A percentile compares a stretch with the other conserved stretches of the same genome.
These are phyloP conservation scores for Girardia tigrina DNA, from an alignment of 2,888 invertebrate genomes.

Conservation along the genomic window DNA sequence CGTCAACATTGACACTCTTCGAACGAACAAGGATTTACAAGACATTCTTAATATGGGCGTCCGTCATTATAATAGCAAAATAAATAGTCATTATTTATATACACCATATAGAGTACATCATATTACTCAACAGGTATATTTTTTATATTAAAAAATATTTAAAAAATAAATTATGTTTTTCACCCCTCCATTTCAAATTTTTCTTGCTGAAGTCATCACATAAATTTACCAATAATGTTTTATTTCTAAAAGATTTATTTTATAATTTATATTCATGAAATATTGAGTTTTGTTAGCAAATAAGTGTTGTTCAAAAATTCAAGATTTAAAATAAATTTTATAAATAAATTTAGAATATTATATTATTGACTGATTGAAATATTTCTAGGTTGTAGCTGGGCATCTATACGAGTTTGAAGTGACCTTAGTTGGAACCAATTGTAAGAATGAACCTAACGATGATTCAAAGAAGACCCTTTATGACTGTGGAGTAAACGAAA, in stretches of 20 bases:
- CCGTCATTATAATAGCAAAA: background rate
- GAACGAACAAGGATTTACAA: background rate
- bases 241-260: no score
- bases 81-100: background rate
- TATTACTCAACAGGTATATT: background rate
- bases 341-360: no score
- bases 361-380: background rate
- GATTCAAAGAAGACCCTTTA: background rate
- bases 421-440: background rate
- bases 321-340: no score
- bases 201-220: no score
- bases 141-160: no score
- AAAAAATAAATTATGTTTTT: no score
- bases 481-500: background rate
- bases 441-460: background rate
- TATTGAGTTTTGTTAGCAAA: no score
- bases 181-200: no score
- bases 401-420: background rate
- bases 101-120: background rate
- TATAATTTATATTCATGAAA: no score
- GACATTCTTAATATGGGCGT: background rate
- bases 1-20: background rate
- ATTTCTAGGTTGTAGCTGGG: background rate
- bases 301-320: no score
- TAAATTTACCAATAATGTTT: no score